phyloP scores from a whole-genome alignment of 2,113 vertebrate species.

The Arizona elegans region DNA sequence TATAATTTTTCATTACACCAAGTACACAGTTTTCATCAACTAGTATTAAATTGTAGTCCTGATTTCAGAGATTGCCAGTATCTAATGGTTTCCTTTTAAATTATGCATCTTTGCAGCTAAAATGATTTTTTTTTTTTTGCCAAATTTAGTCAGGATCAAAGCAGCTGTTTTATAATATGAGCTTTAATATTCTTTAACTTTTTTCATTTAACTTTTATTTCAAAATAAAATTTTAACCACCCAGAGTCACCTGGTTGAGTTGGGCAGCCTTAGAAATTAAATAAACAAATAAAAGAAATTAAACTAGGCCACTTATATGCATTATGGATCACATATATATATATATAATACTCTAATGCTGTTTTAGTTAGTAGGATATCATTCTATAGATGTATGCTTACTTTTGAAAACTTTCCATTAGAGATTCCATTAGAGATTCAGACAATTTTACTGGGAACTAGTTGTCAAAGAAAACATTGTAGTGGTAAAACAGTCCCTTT shows the following conservation, averaged over 20 bases:
- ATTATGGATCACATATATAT: not conserved
- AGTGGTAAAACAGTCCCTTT: not conserved
- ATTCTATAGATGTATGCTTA: not conserved
- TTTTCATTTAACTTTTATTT: not conserved
- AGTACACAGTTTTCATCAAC: not conserved
- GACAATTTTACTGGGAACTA: not conserved
- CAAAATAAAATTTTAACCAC: not conserved
- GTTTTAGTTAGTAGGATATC: not conserved
- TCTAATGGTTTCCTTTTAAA: not conserved
- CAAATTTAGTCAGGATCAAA: not conserved
- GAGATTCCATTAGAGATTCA: not conserved
- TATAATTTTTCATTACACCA: not conserved
- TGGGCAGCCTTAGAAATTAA: not conserved
- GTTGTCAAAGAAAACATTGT: not conserved
- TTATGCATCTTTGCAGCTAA: not conserved
- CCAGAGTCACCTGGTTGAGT: not conserved
- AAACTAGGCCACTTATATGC: not conserved
- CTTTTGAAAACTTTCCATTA: not conserved
- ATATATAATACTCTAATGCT: not conserved
- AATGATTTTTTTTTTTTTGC: not conserved
- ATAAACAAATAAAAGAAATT: not conserved
- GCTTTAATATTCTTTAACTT: not conserved
- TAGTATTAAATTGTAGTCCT: not conserved
- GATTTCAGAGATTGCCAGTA: not conserved
- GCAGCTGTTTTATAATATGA: constrained; percentile 13